A percentile compares a stretch with the other conserved stretches of the same genome.
Evolutionary conservation across 2,113 vertebrate species (phyloP).

Genomic region (Trichechus manatus): DNA sequence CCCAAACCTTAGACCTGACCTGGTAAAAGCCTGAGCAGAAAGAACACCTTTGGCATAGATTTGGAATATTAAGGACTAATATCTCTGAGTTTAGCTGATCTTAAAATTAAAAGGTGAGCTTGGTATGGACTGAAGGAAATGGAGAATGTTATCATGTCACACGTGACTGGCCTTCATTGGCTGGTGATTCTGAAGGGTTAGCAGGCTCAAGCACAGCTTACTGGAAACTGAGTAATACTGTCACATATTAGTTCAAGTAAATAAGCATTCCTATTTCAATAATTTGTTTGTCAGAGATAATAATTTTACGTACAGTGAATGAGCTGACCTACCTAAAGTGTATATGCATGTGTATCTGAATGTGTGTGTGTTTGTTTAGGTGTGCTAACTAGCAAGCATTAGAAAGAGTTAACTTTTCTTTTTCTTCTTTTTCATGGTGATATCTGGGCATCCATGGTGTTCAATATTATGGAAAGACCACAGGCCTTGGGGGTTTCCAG

Average conservation of each 20-base stretch:
- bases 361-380: too few species aligned
- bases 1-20: neutral
- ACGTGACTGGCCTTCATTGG: accelerated
- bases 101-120: neutral
- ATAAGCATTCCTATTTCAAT: neutral
- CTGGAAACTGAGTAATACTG: neutral
- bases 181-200: neutral
- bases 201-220: neutral
- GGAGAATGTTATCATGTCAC: neutral
- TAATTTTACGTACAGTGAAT: conserved; percentile 9
- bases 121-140: neutral
- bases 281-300: neutral
- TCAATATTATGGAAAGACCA: neutral
- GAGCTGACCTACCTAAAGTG: neutral
- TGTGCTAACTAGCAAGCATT: neutral
- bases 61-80: neutral
- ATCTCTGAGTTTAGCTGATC: neutral
- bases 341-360: neutral
- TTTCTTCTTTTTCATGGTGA: conserved; percentile 1
- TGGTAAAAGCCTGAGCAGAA: neutral
- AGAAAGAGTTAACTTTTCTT: neutral
- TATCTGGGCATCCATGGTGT: neutral
- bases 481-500: neutral
- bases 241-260: neutral
- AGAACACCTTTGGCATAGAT: neutral